These are phyloP conservation scores for Lycophotia porphyrea DNA, from an alignment of 2,888 invertebrate species.

Conservation along the genomic window DNA sequence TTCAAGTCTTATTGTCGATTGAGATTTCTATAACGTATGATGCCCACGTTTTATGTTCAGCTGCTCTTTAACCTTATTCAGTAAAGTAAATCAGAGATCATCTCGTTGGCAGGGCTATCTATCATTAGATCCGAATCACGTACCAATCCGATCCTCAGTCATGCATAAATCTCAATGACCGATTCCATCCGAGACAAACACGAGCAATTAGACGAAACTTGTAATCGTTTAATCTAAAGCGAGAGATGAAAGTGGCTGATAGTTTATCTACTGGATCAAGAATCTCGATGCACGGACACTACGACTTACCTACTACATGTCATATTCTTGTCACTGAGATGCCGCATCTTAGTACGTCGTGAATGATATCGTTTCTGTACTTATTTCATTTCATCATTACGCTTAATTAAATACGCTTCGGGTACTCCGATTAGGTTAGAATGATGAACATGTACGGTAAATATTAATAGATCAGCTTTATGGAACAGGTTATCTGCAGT, in stretches of 20 bases:
- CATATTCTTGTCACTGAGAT: conserved; percentile 80
- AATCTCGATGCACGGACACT: conserved; percentile 68
- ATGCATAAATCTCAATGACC: conserved; percentile 83
- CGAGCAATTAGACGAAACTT: conserved; percentile 87
- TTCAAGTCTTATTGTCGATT: conserved; percentile 51
- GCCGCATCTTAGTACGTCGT: conserved; percentile 70
- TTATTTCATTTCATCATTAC: conserved; percentile 72
- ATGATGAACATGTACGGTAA: conserved; percentile 68
- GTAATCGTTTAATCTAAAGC: conserved; percentile 87
- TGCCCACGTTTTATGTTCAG: conserved; percentile 45
- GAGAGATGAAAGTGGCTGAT: conserved; percentile 89
- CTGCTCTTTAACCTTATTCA: conserved; percentile 58
- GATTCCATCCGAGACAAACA: conserved; percentile 81
- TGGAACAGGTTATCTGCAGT: conserved; percentile 68
- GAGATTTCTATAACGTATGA: conserved; percentile 53
- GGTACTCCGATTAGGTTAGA: conserved; percentile 68
- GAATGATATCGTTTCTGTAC: conserved; percentile 64
- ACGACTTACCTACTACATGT: conserved; percentile 74
- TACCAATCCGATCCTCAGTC: conserved; percentile 74
- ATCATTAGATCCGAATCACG: conserved; percentile 69
- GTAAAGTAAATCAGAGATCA: conserved; percentile 66
- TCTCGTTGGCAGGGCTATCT: conserved; percentile 66
- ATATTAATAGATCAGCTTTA: conserved; percentile 68
- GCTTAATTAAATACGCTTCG: conserved; percentile 70
- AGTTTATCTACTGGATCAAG: conserved; percentile 75